These are phyloP conservation scores for Lethenteron camtschaticum DNA, from an alignment of 2,113 vertebrate genomes.

Conservation along the genomic window DNA sequence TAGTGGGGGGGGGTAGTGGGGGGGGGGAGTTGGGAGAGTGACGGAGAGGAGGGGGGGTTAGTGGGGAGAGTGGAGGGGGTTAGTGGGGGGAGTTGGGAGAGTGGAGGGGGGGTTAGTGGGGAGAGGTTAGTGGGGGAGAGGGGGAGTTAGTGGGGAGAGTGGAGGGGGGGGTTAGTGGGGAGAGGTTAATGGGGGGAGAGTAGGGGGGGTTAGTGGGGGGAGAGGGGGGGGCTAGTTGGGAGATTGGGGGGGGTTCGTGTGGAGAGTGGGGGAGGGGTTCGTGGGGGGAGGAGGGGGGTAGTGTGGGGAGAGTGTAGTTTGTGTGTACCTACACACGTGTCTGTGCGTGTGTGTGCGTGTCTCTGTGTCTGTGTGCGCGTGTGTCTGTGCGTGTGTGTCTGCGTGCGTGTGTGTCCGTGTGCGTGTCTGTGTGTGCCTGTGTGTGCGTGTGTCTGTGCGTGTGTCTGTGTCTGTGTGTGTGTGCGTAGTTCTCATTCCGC, in stretches of 20 bases:
- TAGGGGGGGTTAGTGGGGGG: too few relatives aligned
- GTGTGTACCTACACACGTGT: too few relatives aligned
- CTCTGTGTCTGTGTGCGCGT: too few relatives aligned
- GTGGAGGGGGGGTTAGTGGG: not conserved
- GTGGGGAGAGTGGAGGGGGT: not conserved
- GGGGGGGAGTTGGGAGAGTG: not conserved
- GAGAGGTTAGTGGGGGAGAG: not conserved
- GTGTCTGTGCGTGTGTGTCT: too few relatives aligned
- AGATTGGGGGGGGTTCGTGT: too few relatives aligned
- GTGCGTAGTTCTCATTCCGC: slow-evolving; percentile 40
- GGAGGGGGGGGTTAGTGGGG: not conserved
- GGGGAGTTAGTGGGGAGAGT: rapidly evolving
- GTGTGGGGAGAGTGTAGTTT: too few relatives aligned
- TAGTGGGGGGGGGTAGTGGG: not conserved
- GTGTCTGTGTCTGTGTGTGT: not conserved
- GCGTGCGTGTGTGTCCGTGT: not conserved
- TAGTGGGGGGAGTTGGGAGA: not conserved
- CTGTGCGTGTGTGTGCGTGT: too few relatives aligned
- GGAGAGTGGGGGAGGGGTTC: too few relatives aligned
- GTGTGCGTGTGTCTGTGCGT: not conserved
- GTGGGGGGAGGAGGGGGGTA: too few relatives aligned
- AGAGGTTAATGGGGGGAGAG: rapidly evolving
- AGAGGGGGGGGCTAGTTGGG: too few relatives aligned
- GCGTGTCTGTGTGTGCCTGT: not conserved
- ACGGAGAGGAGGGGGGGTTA: not conserved